phyloP scores from a whole-genome alignment of 2,888 invertebrate species.

The Tinea trinotella region DNA sequence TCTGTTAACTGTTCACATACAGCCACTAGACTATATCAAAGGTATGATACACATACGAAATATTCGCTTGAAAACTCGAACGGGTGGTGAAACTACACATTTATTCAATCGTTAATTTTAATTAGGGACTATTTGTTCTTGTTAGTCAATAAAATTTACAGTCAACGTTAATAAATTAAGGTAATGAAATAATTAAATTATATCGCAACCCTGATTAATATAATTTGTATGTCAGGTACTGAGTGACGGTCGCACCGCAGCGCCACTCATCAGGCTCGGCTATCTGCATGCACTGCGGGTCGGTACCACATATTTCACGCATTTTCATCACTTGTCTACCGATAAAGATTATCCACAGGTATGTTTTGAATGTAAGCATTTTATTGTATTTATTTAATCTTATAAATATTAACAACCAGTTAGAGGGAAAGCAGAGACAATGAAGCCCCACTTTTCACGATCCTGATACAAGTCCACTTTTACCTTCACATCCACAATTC shows the following conservation, averaged over 20 bases:
- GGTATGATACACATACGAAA: no score
- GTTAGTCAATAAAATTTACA: neutral
- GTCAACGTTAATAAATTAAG: neutral
- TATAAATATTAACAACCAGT: no score
- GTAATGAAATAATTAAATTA: conserved; percentile 7
- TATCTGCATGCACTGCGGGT: conserved; percentile 85
- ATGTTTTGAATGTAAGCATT: conserved; percentile 27
- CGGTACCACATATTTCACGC: conserved; percentile 88
- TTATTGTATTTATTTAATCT: no score
- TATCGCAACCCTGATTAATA: conserved; percentile 3
- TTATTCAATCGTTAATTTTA: neutral
- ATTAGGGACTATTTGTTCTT: neutral
- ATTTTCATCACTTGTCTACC: conserved; percentile 88
- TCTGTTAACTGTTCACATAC: no score
- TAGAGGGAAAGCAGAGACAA: no score
- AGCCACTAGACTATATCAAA: no score
- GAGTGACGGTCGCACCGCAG: conserved; percentile 93
- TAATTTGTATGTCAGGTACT: conserved; percentile 67
- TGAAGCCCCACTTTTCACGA: no score
- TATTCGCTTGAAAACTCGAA: no score
- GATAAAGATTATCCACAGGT: conserved; percentile 86
- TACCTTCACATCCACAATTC: no score
- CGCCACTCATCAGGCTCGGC: conserved; percentile 85
- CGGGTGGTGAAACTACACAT: no score
- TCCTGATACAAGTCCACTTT: no score